Percentiles rank a stretch among this genome's conserved stretches.
Conservation (phyloP, 2,113 vertebrate species). For the Platanista minor region DNA sequence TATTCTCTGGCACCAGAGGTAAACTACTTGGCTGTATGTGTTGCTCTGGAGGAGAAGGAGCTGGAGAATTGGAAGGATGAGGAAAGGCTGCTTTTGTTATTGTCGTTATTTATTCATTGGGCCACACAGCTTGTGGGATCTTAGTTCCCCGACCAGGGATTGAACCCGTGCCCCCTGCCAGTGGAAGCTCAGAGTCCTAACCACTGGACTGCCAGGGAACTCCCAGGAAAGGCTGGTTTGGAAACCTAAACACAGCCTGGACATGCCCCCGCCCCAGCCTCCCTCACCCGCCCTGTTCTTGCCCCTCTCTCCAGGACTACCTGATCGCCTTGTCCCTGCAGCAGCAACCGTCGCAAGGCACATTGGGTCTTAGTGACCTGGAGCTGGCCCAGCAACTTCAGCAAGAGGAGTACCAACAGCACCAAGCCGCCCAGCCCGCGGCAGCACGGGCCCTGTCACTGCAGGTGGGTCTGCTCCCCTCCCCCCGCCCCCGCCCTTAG, state of each 20-base stretch:
- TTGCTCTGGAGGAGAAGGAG: not conserved
- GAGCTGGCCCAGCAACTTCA: constrained; percentile 93
- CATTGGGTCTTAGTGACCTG: constrained; percentile 86
- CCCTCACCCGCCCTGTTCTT: not conserved
- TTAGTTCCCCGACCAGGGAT: no score
- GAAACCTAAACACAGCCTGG: not conserved
- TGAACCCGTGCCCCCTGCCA: no score
- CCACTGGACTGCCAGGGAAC: no score
- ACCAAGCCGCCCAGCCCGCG: constrained; percentile 64
- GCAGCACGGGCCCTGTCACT: not conserved
- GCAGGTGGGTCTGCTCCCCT: constrained; percentile 32
- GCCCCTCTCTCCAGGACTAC: constrained; percentile 84
- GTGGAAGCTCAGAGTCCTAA: no score
- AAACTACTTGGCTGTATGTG: not conserved
- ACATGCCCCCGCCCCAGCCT: not conserved
- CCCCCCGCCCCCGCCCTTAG: not conserved
- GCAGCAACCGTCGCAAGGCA: constrained; percentile 79
- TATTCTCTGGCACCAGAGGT: not conserved
- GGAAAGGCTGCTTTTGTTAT: not conserved
- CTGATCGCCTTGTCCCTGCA: constrained; percentile 93
- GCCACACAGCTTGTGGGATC: no score
- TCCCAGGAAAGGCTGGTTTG: not conserved
- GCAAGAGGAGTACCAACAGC: constrained; percentile 92
- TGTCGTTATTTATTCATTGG: no score
- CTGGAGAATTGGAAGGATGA: not conserved